Base-by-base conservation (phyloP, 2,113 vertebrate species). In the Murina feae region DNA sequence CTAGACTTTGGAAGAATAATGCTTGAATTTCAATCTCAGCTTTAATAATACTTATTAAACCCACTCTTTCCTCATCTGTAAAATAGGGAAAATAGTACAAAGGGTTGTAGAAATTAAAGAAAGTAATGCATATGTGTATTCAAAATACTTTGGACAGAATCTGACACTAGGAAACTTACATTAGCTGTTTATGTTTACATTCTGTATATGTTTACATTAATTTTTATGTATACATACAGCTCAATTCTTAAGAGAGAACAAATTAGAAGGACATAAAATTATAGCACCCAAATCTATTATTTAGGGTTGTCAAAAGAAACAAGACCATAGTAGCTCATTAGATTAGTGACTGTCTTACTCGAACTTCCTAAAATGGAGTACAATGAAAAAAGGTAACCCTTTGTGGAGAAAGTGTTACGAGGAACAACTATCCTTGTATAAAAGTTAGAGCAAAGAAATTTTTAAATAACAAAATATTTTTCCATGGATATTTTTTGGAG, bases 111-210 rank as follows among this genome's bases (percentile, higher is more conserved):
- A 30, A 83, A 86, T 90, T 82, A 51, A 69, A 75, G 55, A 84
- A 69, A 72, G 39, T 47, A 90, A 74, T 28, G 63, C 16, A 25
- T 25, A 25, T 23, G 14, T 44, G 14, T 9, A 79, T 80, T 74
- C 39, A 53, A 93, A 91, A 32, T 18, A 37, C 58, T 82, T 12
- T 68, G 8, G 82, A 71, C 1, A 69, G 14, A 84, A 30, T 42
- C 21, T 60, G 87, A 51, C 18, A 49, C 18, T 65, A 88, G 83
- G 72, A 28, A 95, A 60, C 20, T 76, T 42, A 23, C n/a, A 16
- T 74, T 86, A 90, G 68, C 42, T 83, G 78, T 78, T 86, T n/a
- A n/a, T n/a, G n/a, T n/a, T n/a, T n/a, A n/a, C n/a, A 89, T 80
- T 87, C n/a, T 91, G 35, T 66, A 28, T 65, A 91, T 9, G 16